Evolutionary conservation across 2,888 invertebrate genomes (phyloP).

Genomic region (Copidosoma aretas): DNA sequence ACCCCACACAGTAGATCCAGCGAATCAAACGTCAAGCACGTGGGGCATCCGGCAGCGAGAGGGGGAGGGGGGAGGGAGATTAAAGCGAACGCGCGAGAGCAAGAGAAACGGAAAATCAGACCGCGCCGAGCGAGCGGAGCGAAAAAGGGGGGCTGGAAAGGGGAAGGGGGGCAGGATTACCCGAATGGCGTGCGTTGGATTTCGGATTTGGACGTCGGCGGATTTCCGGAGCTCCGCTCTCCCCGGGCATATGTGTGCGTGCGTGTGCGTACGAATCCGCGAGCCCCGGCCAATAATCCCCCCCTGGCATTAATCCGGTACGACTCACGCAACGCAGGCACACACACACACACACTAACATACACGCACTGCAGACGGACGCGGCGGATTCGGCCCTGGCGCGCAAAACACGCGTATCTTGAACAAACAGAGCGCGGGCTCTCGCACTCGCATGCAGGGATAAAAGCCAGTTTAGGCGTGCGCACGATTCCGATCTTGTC

Average conservation of each 20-base stretch:
- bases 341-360: too few relatives aligned
- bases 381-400: background rate
- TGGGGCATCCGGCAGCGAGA: background rate
- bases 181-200: conserved; percentile 60
- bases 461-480: conserved; percentile 29
- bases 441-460: background rate
- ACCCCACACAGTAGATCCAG: background rate
- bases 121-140: conserved; percentile 12
- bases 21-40: background rate
- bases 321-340: too few relatives aligned
- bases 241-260: conserved; percentile 39
- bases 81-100: background rate
- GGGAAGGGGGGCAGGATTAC: conserved; percentile 54
- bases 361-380: background rate
- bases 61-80: background rate
- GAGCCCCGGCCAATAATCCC: too few relatives aligned
- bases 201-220: conserved; percentile 58
- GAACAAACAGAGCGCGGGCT: conserved; percentile 22
- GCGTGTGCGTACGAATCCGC: conserved; percentile 4
- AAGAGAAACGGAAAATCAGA: conserved; percentile 9
- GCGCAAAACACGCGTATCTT: conserved; percentile 23
- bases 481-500: conserved; percentile 3
- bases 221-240: conserved; percentile 41
- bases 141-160: too few relatives aligned
- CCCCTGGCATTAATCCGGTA: too few relatives aligned